Evolutionary conservation across 2,797 vertebrate genomes (phyloP).

Genomic region (Bradypus variegatus): DNA sequence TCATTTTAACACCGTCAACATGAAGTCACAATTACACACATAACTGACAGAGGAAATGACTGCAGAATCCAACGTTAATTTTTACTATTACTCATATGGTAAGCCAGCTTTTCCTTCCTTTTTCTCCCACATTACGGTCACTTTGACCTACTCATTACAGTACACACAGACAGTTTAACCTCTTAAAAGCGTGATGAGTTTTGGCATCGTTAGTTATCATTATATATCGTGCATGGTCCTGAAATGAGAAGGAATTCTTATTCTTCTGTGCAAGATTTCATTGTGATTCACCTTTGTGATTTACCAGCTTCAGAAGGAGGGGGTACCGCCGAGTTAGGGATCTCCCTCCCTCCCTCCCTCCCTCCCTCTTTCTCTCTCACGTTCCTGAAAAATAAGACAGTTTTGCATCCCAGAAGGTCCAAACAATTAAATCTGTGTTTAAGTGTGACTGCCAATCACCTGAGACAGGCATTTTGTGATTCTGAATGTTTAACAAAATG

Average conservation of each 20-base stretch:
- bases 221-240: neutral
- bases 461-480: neutral
- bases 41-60: conserved; percentile 59
- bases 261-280: neutral
- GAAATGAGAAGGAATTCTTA: neutral
- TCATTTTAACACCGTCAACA: conserved; percentile 42
- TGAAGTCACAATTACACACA: conserved; percentile 57
- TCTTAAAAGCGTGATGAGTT: neutral
- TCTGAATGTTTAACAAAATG: neutral
- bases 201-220: neutral
- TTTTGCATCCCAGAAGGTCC: neutral
- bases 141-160: neutral
- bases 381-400: conserved; percentile 59
- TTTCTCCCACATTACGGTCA: neutral
- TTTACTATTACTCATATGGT: conserved; percentile 33
- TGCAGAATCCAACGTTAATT: conserved; percentile 51
- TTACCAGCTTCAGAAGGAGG: neutral
- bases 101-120: neutral
- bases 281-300: neutral
- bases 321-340: neutral
- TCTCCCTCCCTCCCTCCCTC: neutral
- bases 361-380: neutral
- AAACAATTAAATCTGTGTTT: neutral
- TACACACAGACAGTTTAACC: neutral
- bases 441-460: neutral